Evolutionary conservation across 2,888 invertebrate species (phyloP).

Genomic region (Lacanobia wlatinum): DNA sequence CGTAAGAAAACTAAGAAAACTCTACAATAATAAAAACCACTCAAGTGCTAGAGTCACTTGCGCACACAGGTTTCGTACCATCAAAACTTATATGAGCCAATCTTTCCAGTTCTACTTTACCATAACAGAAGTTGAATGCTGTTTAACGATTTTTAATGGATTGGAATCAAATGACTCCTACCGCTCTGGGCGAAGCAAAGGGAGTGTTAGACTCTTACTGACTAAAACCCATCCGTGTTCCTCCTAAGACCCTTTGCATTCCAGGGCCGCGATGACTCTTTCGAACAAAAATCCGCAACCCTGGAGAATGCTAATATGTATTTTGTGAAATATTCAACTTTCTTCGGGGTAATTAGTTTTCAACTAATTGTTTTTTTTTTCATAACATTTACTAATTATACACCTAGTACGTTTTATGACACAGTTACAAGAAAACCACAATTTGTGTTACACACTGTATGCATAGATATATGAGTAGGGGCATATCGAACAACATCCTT

Average conservation of each 20-base stretch:
- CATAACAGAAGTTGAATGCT: no score
- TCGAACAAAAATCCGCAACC: no score
- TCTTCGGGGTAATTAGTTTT: not conserved
- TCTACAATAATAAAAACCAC: not conserved
- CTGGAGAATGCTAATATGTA: not conserved
- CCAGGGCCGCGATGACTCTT: no score
- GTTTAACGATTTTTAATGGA: no score
- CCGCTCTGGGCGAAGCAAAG: no score
- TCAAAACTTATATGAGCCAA: not conserved
- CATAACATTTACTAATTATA: not conserved
- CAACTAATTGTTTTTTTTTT: not conserved
- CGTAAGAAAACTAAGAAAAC: not conserved
- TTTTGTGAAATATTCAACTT: not conserved
- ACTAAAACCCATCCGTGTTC: no score
- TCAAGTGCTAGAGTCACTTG: not conserved
- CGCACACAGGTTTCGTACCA: not conserved
- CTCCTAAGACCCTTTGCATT: no score
- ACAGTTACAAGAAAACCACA: no score
- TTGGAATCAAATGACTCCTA: no score
- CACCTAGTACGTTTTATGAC: not conserved
- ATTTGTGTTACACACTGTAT: not conserved
- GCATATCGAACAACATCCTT: rapidly evolving
- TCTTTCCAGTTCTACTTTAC: not conserved
- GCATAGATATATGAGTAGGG: not conserved
- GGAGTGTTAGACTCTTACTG: no score